Evolutionary conservation across 2,888 invertebrate genomes (phyloP).

Genomic region (Chaetoderma sp.): DNA sequence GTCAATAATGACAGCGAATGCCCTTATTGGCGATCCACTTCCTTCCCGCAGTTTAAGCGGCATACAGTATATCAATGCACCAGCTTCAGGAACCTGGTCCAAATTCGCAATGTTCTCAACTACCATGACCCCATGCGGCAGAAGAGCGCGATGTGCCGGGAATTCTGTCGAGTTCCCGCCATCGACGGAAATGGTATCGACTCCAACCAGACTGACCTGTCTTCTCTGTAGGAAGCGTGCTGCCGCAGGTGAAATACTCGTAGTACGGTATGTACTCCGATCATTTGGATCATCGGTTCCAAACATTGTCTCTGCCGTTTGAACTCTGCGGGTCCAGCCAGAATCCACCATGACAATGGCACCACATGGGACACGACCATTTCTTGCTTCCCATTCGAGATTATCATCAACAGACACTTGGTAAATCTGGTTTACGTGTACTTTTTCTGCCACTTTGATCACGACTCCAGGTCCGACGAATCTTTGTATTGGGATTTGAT

Average conservation of each 20-base stretch:
- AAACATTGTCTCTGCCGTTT: background rate
- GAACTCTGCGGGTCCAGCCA: background rate
- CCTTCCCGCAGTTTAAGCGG: background rate
- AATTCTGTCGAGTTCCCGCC: background rate
- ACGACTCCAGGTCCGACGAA: conserved; percentile 1
- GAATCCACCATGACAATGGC: conserved; percentile 5
- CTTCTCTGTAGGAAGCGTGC: background rate
- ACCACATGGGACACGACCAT: background rate
- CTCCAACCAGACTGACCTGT: background rate
- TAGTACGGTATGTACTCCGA: background rate
- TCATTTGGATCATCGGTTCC: too few species aligned
- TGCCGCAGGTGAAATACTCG: background rate
- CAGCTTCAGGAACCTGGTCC: background rate
- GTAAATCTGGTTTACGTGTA: background rate
- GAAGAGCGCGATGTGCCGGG: background rate
- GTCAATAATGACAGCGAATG: background rate
- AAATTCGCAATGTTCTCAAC: background rate
- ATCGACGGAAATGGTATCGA: background rate
- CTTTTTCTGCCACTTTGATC: background rate
- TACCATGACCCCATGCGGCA: background rate
- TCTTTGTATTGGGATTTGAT: background rate
- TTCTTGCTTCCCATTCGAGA: background rate
- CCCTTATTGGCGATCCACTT: background rate
- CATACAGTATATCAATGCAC: background rate
- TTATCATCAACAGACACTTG: background rate